phyloP scores from a whole-genome alignment of 2,113 vertebrate species.

The Toxotes chatareus region DNA sequence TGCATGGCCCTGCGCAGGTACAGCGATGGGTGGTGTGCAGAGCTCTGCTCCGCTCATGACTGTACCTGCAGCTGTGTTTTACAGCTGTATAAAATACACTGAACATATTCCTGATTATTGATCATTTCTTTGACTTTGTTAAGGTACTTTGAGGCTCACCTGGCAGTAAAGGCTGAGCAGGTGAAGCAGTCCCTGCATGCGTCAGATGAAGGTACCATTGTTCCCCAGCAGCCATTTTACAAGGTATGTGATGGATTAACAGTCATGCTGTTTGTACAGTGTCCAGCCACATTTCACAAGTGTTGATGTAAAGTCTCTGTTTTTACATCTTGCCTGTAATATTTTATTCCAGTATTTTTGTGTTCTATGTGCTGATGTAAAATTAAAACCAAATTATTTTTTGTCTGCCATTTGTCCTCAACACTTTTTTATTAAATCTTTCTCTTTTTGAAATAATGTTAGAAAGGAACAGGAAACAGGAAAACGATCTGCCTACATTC shows the following conservation, averaged over 20 bases:
- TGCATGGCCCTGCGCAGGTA: constrained; percentile 97
- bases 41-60: too few species aligned
- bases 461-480: background rate
- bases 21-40: background rate
- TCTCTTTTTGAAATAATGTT: background rate
- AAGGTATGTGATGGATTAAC: constrained; percentile 82
- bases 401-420: too few species aligned
- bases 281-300: background rate
- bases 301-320: too few species aligned
- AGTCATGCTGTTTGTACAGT: background rate
- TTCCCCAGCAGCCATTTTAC: constrained; percentile 92
- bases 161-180: constrained; percentile 94
- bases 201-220: constrained; percentile 89
- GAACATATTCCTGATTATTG: background rate
- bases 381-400: too few species aligned
- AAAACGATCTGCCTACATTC: background rate
- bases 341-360: too few species aligned
- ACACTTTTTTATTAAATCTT: background rate
- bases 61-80: background rate
- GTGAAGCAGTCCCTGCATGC: constrained; percentile 95
- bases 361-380: too few species aligned
- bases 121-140: background rate
- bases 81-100: background rate
- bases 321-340: too few species aligned
- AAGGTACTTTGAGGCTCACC: constrained; percentile 96